Evolutionary conservation across 2,888 invertebrate genomes (phyloP), one percentile per base, ranked within the genome.

Genomic region (Drosophila trichaetosa): DNA sequence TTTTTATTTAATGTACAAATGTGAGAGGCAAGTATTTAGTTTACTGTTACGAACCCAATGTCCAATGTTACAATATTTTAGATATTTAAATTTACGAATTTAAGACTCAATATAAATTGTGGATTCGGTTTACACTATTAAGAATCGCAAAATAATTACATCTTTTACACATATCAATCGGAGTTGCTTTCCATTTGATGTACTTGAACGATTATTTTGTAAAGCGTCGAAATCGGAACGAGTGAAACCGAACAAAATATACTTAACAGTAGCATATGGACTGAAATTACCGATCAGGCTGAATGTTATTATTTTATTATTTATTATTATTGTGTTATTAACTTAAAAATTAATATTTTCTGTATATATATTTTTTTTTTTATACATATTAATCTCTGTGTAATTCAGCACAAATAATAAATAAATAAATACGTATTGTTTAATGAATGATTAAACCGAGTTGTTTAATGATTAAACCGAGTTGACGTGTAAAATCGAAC

Each of bases 111-210:
- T 54, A 33, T 24, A 29, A 38, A 31, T 36, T 38, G 27, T 56
- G 38, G 42, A 36, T 46, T 53, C 33, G 53, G 72, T 36, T 62
- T 40, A 58, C 72, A 72, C 33, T 66, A n/a, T 62, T 48, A 49
- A 53, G 29, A 68, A 57, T 57, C 59, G 67, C 66, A 73, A 62
- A 74, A 61, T 66, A 79, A 76, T 74, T 79, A 61, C 52, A 60
- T 73, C 16, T 79, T 62, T 57, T 51, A 64, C 57, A 60, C 57
- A 49, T 24, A 27, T 53, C 49, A 51, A 74, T 60, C 36, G 38
- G 34, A 54, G 24, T 57, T 51, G 52, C 51, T 56, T 73, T 57
- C 38, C 29, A 34, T 24, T 54, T 48, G 54, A 11, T 57, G 53
- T 57, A 33, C 49, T 57, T 46, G 13, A 36, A 21, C 52, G 40